Conservation (phyloP, 2,797 vertebrate species). For the Furcifer pardalis region DNA sequence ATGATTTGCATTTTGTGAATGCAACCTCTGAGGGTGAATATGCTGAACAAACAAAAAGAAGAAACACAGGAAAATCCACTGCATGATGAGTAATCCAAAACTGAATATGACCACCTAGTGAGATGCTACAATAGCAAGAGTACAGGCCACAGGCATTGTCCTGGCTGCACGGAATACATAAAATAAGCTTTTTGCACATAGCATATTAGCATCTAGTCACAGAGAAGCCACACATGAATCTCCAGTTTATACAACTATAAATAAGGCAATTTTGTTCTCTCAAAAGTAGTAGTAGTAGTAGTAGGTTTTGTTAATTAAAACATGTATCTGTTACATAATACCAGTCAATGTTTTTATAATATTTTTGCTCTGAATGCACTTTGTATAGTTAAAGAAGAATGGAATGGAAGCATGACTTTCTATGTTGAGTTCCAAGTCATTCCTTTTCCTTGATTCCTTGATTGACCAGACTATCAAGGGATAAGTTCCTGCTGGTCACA, state of each 20-base stretch:
- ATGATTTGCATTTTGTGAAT: constrained; percentile 63
- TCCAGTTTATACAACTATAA: constrained; percentile 69
- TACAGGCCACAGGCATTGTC: constrained; percentile 57
- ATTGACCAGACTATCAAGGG: no score
- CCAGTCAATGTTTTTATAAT: no score
- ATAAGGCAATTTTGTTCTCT: constrained; percentile 66
- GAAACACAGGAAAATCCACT: constrained; percentile 52
- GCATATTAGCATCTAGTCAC: constrained; percentile 61
- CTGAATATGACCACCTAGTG: constrained; percentile 62
- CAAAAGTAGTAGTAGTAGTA: constrained; percentile 46
- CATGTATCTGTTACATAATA: no score
- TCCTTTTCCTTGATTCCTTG: no score
- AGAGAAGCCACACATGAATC: constrained; percentile 68
- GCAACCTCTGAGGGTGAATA: constrained; percentile 56
- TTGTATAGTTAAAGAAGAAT: no score
- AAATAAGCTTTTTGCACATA: constrained; percentile 55
- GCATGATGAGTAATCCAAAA: constrained; percentile 58
- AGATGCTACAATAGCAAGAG: constrained; percentile 59
- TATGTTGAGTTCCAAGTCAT: constrained; percentile 60
- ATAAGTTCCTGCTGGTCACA: no score
- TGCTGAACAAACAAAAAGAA: constrained; percentile 53
- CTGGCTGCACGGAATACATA: constrained; percentile 53
- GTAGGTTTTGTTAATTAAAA: no score
- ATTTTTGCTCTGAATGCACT: no score
- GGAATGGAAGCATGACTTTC: constrained; percentile 59